A percentile compares a stretch with the other conserved stretches of the same genome.
phyloP scores from a whole-genome alignment of 1,140 invertebrate species.

The Polypedilum pembai region DNA sequence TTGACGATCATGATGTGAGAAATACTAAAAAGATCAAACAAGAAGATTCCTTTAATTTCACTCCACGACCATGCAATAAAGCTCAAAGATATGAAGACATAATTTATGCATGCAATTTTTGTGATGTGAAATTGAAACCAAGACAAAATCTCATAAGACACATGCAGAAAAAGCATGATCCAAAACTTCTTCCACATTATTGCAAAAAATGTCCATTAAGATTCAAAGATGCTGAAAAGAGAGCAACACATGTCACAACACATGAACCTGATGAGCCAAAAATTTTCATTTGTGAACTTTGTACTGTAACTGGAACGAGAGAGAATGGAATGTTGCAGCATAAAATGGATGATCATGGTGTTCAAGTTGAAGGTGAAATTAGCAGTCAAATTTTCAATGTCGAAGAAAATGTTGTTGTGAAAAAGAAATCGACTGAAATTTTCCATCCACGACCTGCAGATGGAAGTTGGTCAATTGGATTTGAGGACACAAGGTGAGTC shows the following conservation, averaged over 20 bases:
- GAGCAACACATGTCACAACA: neutral
- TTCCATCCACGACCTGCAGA: neutral
- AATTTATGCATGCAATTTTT: neutral
- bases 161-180: neutral
- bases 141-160: neutral
- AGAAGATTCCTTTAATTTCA: neutral
- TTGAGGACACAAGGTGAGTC: neutral
- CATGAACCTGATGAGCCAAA: neutral
- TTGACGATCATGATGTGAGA: neutral
- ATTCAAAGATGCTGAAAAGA: neutral
- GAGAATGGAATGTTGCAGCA: neutral
- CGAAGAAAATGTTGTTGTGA: neutral
- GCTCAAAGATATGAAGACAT: neutral
- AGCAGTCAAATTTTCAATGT: neutral
- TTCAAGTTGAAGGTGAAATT: neutral
- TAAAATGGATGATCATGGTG: neutral
- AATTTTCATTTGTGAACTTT: slow-evolving; percentile 21
- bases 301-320: neutral
- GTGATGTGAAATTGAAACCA: neutral
- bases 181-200: neutral
- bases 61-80: neutral
- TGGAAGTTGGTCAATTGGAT: neutral
- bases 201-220: neutral
- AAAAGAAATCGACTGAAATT: neutral
- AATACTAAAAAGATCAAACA: neutral